Percentiles rank a stretch among this genome's conserved stretches.
Conservation (phyloP, 2,113 vertebrate genomes). For the Budorcas taxicolor region DNA sequence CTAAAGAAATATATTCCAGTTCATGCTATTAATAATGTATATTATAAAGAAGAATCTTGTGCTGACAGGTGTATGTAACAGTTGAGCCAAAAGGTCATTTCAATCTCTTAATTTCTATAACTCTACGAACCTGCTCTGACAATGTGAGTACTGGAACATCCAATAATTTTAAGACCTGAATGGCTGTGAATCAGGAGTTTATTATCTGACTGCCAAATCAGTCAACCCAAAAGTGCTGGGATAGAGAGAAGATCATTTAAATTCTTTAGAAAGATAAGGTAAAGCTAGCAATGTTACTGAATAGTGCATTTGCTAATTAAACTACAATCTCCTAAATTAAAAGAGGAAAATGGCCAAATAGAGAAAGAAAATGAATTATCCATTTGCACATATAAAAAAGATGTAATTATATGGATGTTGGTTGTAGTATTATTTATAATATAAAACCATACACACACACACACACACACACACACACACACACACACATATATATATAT, state of each 20-base stretch:
- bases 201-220: not conserved
- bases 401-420: not conserved
- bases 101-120: conserved; percentile 35
- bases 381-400: not conserved
- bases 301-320: conserved; percentile 59
- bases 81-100: not conserved
- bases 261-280: not conserved
- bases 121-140: conserved; percentile 8
- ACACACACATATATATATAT: not conserved
- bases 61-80: not conserved
- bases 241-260: not conserved
- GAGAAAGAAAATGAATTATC: not conserved
- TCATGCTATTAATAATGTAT: conserved; percentile 9
- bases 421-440: not conserved
- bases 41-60: not conserved
- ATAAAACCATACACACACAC: not conserved
- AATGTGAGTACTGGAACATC: not conserved
- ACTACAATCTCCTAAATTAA: not conserved
- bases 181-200: conserved; percentile 19
- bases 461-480: not conserved
- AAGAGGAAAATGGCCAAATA: not conserved
- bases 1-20: not conserved
- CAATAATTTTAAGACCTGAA: conserved; percentile 18
- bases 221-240: not conserved
- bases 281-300: not conserved